Conservation (phyloP, 2,113 vertebrate genomes). For the Callaeas wilsoni region DNA sequence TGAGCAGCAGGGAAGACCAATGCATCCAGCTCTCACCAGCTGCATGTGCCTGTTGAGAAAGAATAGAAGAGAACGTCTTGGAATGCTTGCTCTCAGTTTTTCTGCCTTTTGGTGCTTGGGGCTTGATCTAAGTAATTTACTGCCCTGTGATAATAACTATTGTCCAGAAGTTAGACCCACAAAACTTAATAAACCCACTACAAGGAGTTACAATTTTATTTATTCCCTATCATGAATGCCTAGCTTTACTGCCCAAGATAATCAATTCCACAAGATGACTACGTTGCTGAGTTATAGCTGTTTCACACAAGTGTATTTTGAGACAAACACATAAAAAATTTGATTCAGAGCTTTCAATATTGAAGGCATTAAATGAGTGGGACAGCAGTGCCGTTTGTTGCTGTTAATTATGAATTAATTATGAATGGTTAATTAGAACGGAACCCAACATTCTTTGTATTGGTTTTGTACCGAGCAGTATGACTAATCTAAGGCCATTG, state of each 20-base stretch:
- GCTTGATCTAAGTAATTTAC: not conserved
- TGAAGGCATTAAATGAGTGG: not conserved
- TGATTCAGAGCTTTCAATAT: not conserved
- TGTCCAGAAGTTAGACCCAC: not conserved
- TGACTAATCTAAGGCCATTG: not conserved
- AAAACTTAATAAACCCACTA: not conserved
- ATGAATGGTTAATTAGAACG: conserved; percentile 1
- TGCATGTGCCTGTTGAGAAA: not conserved
- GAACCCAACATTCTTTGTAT: not conserved
- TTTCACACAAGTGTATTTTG: not conserved
- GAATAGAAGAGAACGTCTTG: not conserved
- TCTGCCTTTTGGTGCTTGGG: not conserved
- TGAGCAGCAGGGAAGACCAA: not conserved
- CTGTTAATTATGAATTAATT: conserved; percentile 20
- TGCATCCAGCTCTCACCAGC: not conserved
- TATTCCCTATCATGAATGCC: not conserved
- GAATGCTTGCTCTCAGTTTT: not conserved
- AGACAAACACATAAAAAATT: not conserved
- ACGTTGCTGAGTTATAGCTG: not conserved
- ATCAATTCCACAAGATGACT: not conserved
- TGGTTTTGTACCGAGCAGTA: not conserved
- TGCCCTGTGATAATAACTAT: not conserved
- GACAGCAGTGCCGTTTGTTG: not conserved
- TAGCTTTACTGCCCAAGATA: not conserved
- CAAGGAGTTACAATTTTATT: not conserved